phyloP scores from a whole-genome alignment of 2,113 vertebrate species.

The Ranitomeya imitator region DNA sequence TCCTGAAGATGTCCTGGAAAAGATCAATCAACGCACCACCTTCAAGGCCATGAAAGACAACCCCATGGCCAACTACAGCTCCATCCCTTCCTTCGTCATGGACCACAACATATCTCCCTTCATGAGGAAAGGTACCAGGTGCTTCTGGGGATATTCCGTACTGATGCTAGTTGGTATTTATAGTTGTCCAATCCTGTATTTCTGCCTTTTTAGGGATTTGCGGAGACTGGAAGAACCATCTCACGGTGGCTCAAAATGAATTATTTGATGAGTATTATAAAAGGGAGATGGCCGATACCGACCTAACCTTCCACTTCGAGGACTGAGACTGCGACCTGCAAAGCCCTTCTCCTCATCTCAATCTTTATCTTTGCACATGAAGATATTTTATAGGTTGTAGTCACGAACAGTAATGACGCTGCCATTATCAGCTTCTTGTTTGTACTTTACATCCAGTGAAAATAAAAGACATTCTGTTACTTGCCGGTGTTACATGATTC shows the following conservation, averaged over 20 bases:
- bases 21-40: conserved; percentile 64
- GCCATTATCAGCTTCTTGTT: too few relatives aligned
- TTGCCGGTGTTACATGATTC: too few relatives aligned
- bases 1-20: conserved; percentile 55
- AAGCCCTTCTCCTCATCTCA: too few relatives aligned
- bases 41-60: conserved; percentile 73
- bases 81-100: conserved; percentile 61
- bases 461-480: too few relatives aligned
- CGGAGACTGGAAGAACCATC: conserved; percentile 88
- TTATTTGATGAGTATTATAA: conserved; percentile 75
- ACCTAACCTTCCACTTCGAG: conserved; percentile 67
- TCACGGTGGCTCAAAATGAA: conserved; percentile 80
- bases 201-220: conserved; percentile 71
- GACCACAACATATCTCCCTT: conserved; percentile 67
- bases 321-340: conserved; percentile 13
- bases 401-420: too few relatives aligned
- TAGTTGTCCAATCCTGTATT: neutral
- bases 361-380: too few relatives aligned
- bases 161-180: neutral
- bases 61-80: conserved; percentile 68
- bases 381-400: too few relatives aligned
- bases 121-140: conserved; percentile 68
- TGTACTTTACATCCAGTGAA: too few relatives aligned
- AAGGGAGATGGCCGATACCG: conserved; percentile 68
- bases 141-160: neutral